Conservation (phyloP, 2,797 vertebrate genomes). For the Lepilemur ruficaudatus region DNA sequence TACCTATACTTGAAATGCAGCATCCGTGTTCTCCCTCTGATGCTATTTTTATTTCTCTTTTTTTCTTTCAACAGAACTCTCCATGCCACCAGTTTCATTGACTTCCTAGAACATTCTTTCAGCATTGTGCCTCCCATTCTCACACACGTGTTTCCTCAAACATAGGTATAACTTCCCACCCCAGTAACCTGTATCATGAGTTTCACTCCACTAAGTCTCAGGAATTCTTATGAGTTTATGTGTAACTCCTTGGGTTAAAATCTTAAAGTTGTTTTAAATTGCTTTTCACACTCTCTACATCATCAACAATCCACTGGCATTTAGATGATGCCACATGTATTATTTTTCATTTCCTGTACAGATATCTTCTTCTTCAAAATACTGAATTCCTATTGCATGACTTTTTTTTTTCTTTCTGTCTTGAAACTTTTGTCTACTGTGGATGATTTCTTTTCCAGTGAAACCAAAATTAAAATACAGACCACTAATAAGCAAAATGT, state of each 20-base stretch:
- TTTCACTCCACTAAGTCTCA: background rate
- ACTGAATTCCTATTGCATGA: background rate
- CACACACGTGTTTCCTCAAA: background rate
- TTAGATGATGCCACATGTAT: background rate
- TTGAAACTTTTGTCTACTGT: background rate
- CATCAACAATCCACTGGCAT: background rate
- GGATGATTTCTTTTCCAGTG: background rate
- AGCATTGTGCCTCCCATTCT: background rate
- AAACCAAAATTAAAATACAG: constrained; percentile 9
- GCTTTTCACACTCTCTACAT: background rate
- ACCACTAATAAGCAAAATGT: background rate
- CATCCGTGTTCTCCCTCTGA: background rate
- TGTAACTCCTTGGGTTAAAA: background rate
- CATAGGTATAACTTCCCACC: background rate
- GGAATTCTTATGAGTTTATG: background rate
- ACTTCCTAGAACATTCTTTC: background rate
- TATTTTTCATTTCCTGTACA: constrained; percentile 6
- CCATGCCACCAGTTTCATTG: background rate
- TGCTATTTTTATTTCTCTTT: background rate
- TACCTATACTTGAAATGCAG: background rate
- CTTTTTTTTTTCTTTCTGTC: background rate
- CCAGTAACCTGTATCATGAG: background rate
- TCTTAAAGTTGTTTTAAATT: constrained; percentile 20
- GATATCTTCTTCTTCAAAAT: constrained; percentile 28
- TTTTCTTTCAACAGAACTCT: background rate